Evolutionary conservation across 2,888 invertebrate species (phyloP).

Genomic region (Luffia ferchaultella): DNA sequence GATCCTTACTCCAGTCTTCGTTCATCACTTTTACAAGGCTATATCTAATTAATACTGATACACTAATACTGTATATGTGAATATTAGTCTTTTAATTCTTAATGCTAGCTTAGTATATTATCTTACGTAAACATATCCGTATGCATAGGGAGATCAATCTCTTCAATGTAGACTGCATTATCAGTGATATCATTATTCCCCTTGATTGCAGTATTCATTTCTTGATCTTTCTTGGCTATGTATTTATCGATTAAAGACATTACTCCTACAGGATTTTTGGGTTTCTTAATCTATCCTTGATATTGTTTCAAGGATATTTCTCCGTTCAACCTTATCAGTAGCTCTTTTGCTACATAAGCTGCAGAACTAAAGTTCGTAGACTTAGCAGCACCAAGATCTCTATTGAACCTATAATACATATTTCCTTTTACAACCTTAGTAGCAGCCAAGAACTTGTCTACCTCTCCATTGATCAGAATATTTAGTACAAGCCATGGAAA

Average conservation of each 20-base stretch:
- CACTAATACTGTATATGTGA: too few species aligned
- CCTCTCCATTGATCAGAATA: not conserved
- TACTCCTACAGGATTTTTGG: conserved; percentile 1
- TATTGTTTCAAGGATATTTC: conserved; percentile 5
- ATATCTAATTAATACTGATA: too few species aligned
- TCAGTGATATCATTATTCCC: too few species aligned
- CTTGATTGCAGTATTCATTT: too few species aligned
- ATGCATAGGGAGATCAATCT: too few species aligned
- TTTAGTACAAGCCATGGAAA: not conserved
- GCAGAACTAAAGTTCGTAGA: conserved; percentile 7
- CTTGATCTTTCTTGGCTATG: conserved; percentile 4
- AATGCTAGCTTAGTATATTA: too few species aligned
- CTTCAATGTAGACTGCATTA: too few species aligned
- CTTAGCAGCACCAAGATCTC: conserved; percentile 1
- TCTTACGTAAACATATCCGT: too few species aligned
- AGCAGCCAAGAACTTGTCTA: not conserved
- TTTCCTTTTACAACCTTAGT: conserved; percentile 1
- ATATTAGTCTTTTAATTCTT: too few species aligned
- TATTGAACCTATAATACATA: conserved; percentile 8
- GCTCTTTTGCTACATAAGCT: conserved; percentile 8
- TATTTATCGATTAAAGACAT: not conserved
- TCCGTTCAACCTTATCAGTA: conserved; percentile 5
- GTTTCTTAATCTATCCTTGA: conserved; percentile 2
- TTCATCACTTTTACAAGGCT: too few species aligned
- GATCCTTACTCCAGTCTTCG: too few species aligned